phyloP scores from a whole-genome alignment of 2,113 vertebrate species.

The Donacobius atricapilla region DNA sequence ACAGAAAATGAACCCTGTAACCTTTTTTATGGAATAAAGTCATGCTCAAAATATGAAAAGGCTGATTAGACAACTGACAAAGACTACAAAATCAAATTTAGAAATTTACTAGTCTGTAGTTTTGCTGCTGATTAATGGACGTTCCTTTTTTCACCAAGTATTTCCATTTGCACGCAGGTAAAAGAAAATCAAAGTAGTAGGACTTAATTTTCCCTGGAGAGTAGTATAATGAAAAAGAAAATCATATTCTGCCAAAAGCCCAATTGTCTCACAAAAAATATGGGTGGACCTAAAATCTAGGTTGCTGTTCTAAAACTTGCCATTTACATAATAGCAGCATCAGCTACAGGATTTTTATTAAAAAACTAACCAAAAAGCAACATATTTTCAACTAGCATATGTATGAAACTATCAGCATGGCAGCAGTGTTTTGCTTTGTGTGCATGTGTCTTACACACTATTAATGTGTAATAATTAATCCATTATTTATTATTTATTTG shows the following conservation, averaged over 20 bases:
- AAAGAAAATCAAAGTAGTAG: not conserved
- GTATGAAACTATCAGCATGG: not conserved
- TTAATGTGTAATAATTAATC: too few species aligned
- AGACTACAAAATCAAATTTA: not conserved
- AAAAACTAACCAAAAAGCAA: not conserved
- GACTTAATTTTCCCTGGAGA: not conserved
- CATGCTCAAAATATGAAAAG: not conserved
- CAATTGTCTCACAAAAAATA: not conserved
- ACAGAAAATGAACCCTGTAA: not conserved
- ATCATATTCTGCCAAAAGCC: not conserved
- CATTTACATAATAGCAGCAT: not conserved
- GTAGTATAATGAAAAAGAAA: not conserved
- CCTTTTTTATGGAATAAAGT: not conserved
- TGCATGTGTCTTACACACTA: not conserved
- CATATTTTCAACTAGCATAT: not conserved
- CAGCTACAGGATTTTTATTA: not conserved
- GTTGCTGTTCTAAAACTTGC: not conserved
- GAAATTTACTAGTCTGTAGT: not conserved
- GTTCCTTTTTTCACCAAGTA: not conserved
- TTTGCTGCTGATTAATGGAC: not conserved
- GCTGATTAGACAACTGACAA: not conserved
- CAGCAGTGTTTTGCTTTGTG: not conserved
- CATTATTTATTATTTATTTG: not conserved
- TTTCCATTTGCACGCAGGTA: not conserved
- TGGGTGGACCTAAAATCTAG: not conserved